Evolutionary conservation across 2,888 invertebrate species (phyloP), one percentile per base, ranked within the genome.

Genomic region (Xestia c-nigrum): DNA sequence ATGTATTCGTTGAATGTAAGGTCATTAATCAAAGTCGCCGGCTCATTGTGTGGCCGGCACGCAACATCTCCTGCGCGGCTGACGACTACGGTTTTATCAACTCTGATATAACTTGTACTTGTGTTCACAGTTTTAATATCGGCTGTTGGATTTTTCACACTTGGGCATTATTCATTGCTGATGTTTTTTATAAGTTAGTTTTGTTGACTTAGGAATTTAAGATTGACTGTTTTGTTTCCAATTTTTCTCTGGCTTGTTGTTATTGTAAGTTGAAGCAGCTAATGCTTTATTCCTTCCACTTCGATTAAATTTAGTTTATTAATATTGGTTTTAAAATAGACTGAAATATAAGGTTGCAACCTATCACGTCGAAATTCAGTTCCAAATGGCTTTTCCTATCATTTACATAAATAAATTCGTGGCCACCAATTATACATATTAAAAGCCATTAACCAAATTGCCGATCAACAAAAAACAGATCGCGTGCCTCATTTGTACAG

Each of bases 21-120:
- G 92, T 91, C 95, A 96, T 96, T 95, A 94, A 96, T 96, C 96
- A 96, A 95, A 88, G 96, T 96, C 96, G 90, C 84, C 93, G 92
- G 94, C 95, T 95, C 94, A 95, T 96, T 96, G 96, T 96, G 96
- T 94, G 96, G 96, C 94, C 96, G 91, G 94, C 96, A 95, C 96
- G 96, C 95, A 95, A 95, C 94, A 90, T 91, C 91, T 91, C 89
- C 83, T 91, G 91, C 93, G 89, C 84, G 89, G 84, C 89, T 91
- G 92, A 91, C 90, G 91, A 91, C 91, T 91, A 92, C 87, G 89
- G 91, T 93, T 94, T 94, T 94, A 95, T 94, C 94, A 91, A 91
- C 87, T 86, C 86, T 89, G 90, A 93, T 93, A 93, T 92, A 91
- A 90, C 92, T 91, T 87, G 80, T 87, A 90, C 79, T 76, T 84